A percentile compares a stretch with the other conserved stretches of the same genome.
Evolutionary conservation across 2,888 invertebrate species (phyloP).

Genomic region (Hoplodrina blanda): DNA sequence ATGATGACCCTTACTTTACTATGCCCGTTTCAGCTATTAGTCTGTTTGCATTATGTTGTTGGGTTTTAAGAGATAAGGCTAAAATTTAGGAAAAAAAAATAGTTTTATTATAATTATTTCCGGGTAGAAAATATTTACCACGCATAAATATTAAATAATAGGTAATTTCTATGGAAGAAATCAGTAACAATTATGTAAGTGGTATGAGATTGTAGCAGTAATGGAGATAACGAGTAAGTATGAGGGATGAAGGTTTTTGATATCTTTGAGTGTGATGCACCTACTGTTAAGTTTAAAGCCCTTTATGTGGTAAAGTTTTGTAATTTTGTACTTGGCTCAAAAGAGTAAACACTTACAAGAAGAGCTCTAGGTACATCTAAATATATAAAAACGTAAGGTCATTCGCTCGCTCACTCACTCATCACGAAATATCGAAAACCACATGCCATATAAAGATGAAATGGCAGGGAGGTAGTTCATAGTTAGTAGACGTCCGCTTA

Average conservation of each 20-base stretch:
- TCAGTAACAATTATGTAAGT: conserved; percentile 2
- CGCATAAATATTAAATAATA: not conserved
- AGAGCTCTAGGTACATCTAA: no score
- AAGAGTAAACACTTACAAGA: no score
- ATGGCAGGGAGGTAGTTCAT: no score
- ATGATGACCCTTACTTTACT: conserved; percentile 24
- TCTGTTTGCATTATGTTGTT: conserved; percentile 45
- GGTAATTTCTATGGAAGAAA: no score
- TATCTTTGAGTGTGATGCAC: not conserved
- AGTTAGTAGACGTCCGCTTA: no score
- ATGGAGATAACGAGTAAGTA: not conserved
- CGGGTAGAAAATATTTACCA: not conserved
- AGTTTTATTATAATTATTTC: not conserved
- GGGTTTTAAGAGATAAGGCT: conserved; percentile 12
- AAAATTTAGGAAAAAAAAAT: not conserved
- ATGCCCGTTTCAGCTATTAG: conserved; percentile 19
- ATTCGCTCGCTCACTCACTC: no score
- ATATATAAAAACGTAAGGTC: no score
- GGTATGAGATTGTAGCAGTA: not conserved
- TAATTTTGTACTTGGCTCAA: not conserved
- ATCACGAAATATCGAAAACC: no score
- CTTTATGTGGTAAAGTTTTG: not conserved
- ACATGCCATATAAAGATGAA: no score
- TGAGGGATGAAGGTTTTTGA: not conserved
- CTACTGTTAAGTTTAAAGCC: conserved; percentile 3